Evolutionary conservation across 2,888 invertebrate genomes (phyloP).

Genomic region (Hanleya hanleyi): DNA sequence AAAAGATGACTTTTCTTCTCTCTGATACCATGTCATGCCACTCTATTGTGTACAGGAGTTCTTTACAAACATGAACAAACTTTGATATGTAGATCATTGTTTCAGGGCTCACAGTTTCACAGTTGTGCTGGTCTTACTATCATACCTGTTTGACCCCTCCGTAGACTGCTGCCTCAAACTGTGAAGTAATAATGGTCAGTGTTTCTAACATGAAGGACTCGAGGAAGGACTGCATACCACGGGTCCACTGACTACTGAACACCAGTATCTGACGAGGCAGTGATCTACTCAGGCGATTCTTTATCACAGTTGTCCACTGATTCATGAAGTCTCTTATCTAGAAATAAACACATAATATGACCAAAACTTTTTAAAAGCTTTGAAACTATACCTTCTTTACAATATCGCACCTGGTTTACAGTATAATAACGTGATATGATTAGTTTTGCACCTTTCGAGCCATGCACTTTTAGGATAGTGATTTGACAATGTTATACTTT

Average conservation of each 20-base stretch:
- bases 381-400: no score
- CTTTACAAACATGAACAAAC: no score
- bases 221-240: slow-evolving; percentile 77
- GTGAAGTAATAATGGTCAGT: slow-evolving; percentile 81
- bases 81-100: no score
- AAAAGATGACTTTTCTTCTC: no score
- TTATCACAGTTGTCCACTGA: slow-evolving; percentile 40
- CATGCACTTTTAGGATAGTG: no score
- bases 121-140: no score
- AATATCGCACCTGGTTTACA: neutral
- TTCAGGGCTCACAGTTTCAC: no score
- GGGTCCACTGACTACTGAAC: slow-evolving; percentile 79
- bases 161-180: slow-evolving; percentile 84
- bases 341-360: neutral
- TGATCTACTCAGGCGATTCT: slow-evolving; percentile 30
- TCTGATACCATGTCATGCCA: no score
- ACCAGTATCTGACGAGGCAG: slow-evolving; percentile 60
- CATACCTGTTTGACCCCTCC: slow-evolving; percentile 73
- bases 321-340: slow-evolving; percentile 51
- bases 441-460: no score
- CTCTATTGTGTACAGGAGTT: no score
- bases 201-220: slow-evolving; percentile 77
- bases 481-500: no score
- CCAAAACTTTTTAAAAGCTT: neutral
- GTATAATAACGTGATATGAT: no score